A percentile compares a stretch with the other conserved stretches of the same genome.
Evolutionary conservation across 2,113 vertebrate species (phyloP).

Genomic region (Puntigrus tetrazona): DNA sequence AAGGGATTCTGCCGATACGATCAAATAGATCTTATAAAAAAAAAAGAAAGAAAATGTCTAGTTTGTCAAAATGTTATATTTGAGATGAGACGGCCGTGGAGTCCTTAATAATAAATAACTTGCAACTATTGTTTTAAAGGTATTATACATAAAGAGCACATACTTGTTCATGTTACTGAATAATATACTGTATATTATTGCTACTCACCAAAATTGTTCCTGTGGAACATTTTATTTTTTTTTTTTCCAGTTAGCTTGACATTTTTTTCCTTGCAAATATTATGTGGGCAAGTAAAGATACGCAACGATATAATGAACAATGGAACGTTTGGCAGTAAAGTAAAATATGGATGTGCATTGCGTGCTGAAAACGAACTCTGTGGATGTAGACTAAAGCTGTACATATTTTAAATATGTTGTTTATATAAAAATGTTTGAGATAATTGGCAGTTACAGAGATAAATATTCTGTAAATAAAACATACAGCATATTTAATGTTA

Average conservation of each 20-base stretch:
- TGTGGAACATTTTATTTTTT: background rate
- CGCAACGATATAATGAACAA: background rate
- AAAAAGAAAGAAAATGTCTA: background rate
- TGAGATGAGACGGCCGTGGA: background rate
- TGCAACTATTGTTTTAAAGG: background rate
- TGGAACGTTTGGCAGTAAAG: background rate
- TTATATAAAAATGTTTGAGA: conserved; percentile 47
- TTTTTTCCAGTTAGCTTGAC: background rate
- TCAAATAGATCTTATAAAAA: background rate
- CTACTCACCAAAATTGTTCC: conserved; percentile 10
- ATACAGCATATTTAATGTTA: conserved; percentile 21
- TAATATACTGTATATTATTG: background rate
- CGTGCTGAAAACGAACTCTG: conserved; percentile 26
- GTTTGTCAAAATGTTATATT: background rate
- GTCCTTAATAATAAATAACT: background rate
- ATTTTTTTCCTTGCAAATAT: background rate
- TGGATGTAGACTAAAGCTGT: conserved; percentile 43
- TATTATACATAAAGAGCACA: background rate
- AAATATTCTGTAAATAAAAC: conserved; percentile 48
- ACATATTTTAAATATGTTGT: conserved; percentile 46
- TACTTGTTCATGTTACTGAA: conserved; percentile 2
- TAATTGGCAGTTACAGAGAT: conserved; percentile 46
- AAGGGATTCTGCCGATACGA: background rate
- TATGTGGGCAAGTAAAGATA: background rate
- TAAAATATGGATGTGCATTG: conserved; percentile 6